Evolutionary conservation across 2,797 vertebrate species (phyloP).

Genomic region (Naso thynnoides): DNA sequence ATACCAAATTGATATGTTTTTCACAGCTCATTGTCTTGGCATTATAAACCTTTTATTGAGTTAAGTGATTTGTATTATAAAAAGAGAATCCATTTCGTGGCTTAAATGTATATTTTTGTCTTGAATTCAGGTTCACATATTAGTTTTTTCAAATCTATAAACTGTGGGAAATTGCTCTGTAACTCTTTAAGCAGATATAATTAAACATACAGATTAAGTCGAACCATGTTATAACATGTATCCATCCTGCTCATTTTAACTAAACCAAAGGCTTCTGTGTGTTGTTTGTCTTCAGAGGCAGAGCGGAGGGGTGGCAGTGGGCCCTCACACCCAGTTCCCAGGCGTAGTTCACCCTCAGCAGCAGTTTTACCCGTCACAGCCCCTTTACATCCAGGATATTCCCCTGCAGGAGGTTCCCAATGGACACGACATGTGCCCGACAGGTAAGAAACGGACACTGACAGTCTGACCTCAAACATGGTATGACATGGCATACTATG

Average conservation of each 20-base stretch:
- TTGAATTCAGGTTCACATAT: not conserved
- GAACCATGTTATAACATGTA: not conserved
- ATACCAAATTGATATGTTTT: not conserved
- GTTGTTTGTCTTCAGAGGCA: slow-evolving; percentile 84
- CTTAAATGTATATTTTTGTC: no score
- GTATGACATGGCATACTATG: accelerated
- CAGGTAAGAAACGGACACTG: slow-evolving; percentile 84
- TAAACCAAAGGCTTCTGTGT: not conserved
- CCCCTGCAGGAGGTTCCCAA: slow-evolving; percentile 95
- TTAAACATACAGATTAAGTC: not conserved
- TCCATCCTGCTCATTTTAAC: not conserved
- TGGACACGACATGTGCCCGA: slow-evolving; percentile 86
- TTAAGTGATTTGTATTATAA: not conserved
- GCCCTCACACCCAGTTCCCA: slow-evolving; percentile 84
- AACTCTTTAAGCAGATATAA: not conserved
- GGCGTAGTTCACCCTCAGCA: slow-evolving; percentile 84
- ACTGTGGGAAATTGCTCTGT: not conserved
- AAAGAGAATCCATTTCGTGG: not conserved
- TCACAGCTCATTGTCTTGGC: not conserved
- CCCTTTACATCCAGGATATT: slow-evolving; percentile 86
- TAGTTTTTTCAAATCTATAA: not conserved
- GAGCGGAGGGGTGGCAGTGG: slow-evolving; percentile 75
- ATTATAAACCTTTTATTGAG: not conserved
- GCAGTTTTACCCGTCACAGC: slow-evolving; percentile 86
- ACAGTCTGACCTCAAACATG: not conserved